phyloP scores from a whole-genome alignment of 2,797 vertebrate genomes.

The Crocidura indochinensis region DNA sequence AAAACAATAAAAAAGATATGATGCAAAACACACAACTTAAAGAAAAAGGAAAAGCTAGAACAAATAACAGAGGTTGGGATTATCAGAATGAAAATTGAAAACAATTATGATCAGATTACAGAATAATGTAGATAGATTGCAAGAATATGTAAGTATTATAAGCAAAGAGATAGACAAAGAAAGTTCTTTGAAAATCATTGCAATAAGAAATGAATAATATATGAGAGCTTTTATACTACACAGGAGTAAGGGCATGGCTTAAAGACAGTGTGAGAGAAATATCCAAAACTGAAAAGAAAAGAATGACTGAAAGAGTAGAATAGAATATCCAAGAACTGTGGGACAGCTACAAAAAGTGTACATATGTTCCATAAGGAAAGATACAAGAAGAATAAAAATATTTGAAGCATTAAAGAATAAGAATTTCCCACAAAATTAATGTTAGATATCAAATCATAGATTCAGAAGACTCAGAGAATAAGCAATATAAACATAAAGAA shows the following conservation, averaged over 20 bases:
- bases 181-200: no score
- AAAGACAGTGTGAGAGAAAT: not conserved
- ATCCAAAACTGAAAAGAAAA: not conserved
- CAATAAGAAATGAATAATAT: no score
- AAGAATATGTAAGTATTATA: not conserved
- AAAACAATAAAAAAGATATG: not conserved
- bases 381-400: not conserved
- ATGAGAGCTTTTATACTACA: not conserved
- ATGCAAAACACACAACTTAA: not conserved
- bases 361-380: not conserved
- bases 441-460: not conserved
- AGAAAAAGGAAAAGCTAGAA: not conserved
- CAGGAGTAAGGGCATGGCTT: not conserved
- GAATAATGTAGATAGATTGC: not conserved
- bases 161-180: no score
- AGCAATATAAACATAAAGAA: not conserved
- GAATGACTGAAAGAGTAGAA: not conserved
- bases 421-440: not conserved
- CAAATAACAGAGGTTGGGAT: not conserved
- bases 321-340: no score
- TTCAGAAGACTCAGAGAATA: not conserved
- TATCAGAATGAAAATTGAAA: no score
- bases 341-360: no score
- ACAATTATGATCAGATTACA: not conserved
- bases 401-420: no score